phyloP scores from a whole-genome alignment of 37 sponge, comb jelly and placozoan species.

The Crambe crambe region DNA sequence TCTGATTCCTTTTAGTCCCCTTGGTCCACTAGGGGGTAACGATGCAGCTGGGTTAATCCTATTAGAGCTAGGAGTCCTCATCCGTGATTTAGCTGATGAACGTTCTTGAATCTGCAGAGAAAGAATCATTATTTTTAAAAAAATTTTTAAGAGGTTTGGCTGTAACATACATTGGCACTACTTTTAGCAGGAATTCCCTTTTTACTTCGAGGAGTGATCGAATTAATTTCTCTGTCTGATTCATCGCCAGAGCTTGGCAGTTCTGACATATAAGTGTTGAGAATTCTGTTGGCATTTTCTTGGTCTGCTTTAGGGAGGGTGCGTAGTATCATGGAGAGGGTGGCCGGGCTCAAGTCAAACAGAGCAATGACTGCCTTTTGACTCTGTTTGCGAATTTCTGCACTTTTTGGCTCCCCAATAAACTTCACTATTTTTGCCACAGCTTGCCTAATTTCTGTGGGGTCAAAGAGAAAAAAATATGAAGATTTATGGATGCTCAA shows the following conservation, averaged over 20 bases:
- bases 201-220: not conserved
- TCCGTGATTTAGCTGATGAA: not conserved
- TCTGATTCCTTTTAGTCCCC: not conserved
- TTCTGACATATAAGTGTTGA: constrained; percentile 52
- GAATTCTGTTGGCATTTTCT: constrained; percentile 64
- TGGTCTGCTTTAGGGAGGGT: constrained; percentile 57
- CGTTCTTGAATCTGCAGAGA: not conserved
- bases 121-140: not conserved
- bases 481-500: not conserved
- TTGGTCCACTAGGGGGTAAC: constrained; percentile 21
- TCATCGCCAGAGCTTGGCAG: constrained; percentile 40
- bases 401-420: constrained; percentile 79
- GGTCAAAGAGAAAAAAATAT: too few species aligned
- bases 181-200: not conserved
- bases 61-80: not conserved
- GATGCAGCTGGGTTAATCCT: not conserved
- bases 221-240: not conserved
- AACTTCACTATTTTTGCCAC: constrained; percentile 54
- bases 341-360: constrained; percentile 77
- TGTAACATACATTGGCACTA: not conserved
- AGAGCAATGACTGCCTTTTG: constrained; percentile 53
- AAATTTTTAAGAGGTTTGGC: not conserved
- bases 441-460: constrained; percentile 63
- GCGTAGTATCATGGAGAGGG: constrained; percentile 50
- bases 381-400: constrained; percentile 56